Evolutionary conservation across 2,113 vertebrate genomes (phyloP), one percentile per base, ranked within the genome.

Genomic region (Nothobranchius kuhntae): DNA sequence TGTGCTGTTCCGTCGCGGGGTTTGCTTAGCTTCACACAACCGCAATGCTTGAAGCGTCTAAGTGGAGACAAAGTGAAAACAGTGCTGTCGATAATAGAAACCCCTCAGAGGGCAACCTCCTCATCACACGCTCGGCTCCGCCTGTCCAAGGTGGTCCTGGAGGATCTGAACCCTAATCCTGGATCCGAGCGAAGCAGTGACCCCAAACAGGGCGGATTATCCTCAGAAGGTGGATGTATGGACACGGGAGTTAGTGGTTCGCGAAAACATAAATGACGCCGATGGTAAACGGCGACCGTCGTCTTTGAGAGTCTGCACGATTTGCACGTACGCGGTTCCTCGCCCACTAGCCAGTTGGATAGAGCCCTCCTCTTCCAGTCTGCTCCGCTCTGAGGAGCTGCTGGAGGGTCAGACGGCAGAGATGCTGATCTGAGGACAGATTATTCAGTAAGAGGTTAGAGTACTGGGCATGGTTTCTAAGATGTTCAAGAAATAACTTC

Each of bases 281-380:
- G 35, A 40, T 38, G 44, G 26, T n/a, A 45, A 36, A 30, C 30
- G 30, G 30, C 30, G 30, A 4, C 30, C 46, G 40, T 62, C 54
- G 78, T 38, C 47, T 9, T 60, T 73, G 60, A 55, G 24, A 13
- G 14, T 73, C 68, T 54, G 68, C 83, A 84, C 81, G 66, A 10
- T 58, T 51, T 64, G 74, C 86, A 78, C 82, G 80, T 81, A 80
- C 65, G 61, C 66, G 60, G 26, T 30, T 36, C 13, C 47, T 65
- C 50, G 61, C 56, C 63, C 86, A 73, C 71, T 44, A 64, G 45
- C 55, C 60, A 73, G 75, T 15, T 3, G 59, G 69, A 14, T 26
- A 60, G 55, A 14, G 66, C 71, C 81, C 81, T 69, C 82, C 79
- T 85, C 80, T 77, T 80, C 63, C 73, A 51, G 75, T 71, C 47